Conservation (phyloP, 2,797 vertebrate genomes). For the Podarcis lilfordi region DNA sequence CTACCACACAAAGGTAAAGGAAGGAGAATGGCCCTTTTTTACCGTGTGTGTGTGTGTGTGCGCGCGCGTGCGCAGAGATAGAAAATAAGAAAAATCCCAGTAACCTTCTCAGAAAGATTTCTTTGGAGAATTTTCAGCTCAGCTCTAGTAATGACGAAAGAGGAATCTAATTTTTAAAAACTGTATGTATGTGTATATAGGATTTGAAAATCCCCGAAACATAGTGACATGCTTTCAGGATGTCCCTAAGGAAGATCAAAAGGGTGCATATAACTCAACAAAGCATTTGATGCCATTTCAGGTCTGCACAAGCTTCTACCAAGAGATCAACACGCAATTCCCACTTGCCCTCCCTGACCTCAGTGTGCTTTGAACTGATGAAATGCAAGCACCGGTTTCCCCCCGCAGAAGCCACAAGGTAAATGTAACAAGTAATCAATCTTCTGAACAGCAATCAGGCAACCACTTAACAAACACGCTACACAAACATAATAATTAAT, state of each 20-base stretch:
- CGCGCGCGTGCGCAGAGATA: no score
- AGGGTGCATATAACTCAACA: neutral
- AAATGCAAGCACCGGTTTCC: slow-evolving; percentile 71
- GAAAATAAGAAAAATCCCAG: no score
- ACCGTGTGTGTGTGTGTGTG: no score
- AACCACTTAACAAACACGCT: slow-evolving; percentile 77
- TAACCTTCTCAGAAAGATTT: no score
- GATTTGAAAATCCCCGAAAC: neutral
- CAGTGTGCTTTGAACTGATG: slow-evolving; percentile 60
- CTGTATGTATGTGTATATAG: no score
- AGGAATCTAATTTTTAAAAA: neutral
- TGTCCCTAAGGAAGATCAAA: neutral
- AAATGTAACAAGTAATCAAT: slow-evolving; percentile 79
- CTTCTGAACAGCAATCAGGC: slow-evolving; percentile 75
- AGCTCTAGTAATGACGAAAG: neutral
- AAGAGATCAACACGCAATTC: slow-evolving; percentile 14
- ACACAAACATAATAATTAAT: slow-evolving; percentile 83
- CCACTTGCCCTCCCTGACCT: slow-evolving; percentile 31
- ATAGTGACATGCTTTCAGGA: neutral
- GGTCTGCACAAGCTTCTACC: neutral
- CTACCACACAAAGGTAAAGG: no score
- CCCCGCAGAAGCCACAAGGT: slow-evolving; percentile 75
- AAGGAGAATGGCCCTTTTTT: no score
- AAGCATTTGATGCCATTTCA: neutral
- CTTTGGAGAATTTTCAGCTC: neutral